A percentile compares a stretch with the other conserved stretches of the same genome.
Evolutionary conservation across 2,113 vertebrate species (phyloP).

Genomic region (Elephas maximus): DNA sequence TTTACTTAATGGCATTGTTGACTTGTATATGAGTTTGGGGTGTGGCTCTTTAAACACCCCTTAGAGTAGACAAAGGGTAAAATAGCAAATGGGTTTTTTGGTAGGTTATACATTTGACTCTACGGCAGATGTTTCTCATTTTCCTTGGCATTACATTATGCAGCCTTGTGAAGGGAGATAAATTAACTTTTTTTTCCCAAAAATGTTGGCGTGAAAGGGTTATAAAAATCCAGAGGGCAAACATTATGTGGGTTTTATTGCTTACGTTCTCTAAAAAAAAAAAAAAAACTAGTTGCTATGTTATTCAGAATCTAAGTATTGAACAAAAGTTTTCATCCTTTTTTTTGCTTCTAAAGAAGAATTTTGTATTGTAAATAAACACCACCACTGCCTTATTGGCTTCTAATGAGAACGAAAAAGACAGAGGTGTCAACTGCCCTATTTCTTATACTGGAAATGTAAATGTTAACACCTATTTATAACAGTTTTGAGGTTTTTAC

Average conservation of each 20-base stretch:
- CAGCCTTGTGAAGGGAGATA: background rate
- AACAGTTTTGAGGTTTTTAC: background rate
- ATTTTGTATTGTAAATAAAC: background rate
- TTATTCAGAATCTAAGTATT: conserved; percentile 18
- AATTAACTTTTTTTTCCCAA: conserved; percentile 6
- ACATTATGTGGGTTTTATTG: background rate
- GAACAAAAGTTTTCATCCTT: background rate
- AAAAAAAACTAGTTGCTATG: background rate
- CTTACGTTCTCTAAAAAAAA: background rate
- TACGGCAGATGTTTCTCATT: background rate
- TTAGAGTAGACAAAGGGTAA: conserved; percentile 35
- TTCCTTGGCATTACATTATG: background rate
- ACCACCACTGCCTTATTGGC: background rate
- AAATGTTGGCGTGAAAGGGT: background rate
- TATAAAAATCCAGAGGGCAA: background rate
- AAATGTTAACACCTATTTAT: conserved; percentile 64
- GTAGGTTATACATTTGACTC: background rate
- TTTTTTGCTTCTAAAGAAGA: background rate
- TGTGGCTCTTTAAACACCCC: background rate
- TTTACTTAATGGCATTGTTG: conserved; percentile 35
- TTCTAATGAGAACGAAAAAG: conserved; percentile 27
- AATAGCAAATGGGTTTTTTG: background rate
- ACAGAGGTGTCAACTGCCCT: background rate
- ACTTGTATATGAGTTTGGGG: background rate
- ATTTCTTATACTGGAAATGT: background rate